Conservation (phyloP, 2,797 vertebrate genomes). For the Gila robusta region DNA sequence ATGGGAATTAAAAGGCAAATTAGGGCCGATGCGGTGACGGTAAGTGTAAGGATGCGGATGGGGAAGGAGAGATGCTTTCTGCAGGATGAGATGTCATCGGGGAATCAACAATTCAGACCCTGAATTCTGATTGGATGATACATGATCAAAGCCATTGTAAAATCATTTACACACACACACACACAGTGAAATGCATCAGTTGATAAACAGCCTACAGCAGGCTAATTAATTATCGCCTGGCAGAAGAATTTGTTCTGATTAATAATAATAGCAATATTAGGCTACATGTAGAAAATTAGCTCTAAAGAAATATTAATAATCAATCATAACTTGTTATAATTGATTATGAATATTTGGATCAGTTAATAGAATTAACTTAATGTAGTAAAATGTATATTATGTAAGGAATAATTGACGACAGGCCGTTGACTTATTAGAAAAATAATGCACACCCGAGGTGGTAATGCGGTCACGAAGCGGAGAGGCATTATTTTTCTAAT, state of each 20-base stretch:
- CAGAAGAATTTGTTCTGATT: not conserved
- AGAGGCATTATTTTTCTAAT: no score
- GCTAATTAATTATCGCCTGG: not conserved
- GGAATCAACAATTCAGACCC: not conserved
- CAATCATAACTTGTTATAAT: no score
- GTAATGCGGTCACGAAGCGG: no score
- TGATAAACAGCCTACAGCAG: not conserved
- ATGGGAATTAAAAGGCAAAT: slow-evolving; percentile 75
- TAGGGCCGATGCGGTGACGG: slow-evolving; percentile 19
- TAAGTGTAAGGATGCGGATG: not conserved
- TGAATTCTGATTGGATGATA: slow-evolving; percentile 3
- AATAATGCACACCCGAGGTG: no score
- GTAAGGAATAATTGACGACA: no score
- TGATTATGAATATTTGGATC: no score
- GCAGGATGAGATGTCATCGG: not conserved
- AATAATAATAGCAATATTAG: not conserved
- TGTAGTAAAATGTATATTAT: no score
- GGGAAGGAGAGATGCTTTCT: not conserved
- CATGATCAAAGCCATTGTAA: not conserved
- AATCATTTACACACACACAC: not conserved
- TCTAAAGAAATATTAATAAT: no score
- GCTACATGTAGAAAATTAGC: no score
- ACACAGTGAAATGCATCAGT: not conserved
- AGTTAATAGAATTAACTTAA: no score
- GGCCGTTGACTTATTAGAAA: no score